Evolutionary conservation across 2,888 invertebrate genomes (phyloP), one percentile per base, ranked within the genome.

Genomic region (Hecatera dysodea): DNA sequence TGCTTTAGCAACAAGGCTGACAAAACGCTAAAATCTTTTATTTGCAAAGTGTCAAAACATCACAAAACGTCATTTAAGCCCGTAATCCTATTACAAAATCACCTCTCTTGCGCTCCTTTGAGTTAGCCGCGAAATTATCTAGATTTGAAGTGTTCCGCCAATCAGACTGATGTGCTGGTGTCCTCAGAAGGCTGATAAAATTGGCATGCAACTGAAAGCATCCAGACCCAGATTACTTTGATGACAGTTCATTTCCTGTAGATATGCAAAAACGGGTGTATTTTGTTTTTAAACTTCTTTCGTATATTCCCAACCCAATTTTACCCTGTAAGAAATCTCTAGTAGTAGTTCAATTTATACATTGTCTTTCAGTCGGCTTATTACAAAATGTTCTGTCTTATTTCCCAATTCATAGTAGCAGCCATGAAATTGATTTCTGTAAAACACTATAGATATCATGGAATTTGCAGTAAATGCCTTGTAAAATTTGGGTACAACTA

Each of bases 81-180:
- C 2, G 11, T 82, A 79, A 83, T 75, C 73, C 46, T 46, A 36
- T 75, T 72, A 74, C 63, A 46, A 72, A 85, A 85, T 83, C 86
- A 75, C 19, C 80, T 80, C 60, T 68, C 50, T 59, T 24, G 9
- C 22, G 24, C 42, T 22, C 24, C 53, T 84, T 84, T 84, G 72
- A 72, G 67, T 9, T 39, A 9, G 55, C 84, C 84, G 86, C 61
- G 48, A 80, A 75, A 75, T 74, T 75, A 83, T 78, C 80, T 72
- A 15, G 27, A 67, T 59, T 17, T 78, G 53, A 60, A 83, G 69
- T 80, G 55, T 72, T 53, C 62, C 74, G 68, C 53, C 72, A 78
- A 67, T 42, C 27, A 42, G 68, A 74, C 27, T 24, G 39, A 46
- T 42, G 27, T 74, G 60, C 12, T 15, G 48, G 27, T 76, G 75